phyloP scores from a whole-genome alignment of 2,797 vertebrate genomes.

The Aeoliscus strigatus region DNA sequence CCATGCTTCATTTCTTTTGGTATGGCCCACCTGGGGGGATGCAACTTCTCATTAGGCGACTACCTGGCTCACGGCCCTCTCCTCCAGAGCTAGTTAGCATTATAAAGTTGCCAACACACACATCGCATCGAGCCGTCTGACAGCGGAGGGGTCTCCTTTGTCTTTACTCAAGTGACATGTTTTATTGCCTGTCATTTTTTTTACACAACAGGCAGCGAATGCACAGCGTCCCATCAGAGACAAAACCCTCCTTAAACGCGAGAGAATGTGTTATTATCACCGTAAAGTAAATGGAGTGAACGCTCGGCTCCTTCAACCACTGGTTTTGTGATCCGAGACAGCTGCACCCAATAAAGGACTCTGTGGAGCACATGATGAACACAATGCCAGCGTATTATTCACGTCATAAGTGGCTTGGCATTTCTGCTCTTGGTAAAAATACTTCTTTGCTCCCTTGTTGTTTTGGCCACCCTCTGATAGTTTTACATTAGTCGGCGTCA shows the following conservation, averaged over 20 bases:
- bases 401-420: conserved; percentile 68
- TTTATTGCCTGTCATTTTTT: conserved; percentile 2
- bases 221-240: conserved; percentile 8
- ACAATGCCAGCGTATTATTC: conserved; percentile 59
- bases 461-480: conserved; percentile 21
- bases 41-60: conserved; percentile 58
- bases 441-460: conserved; percentile 30
- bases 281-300: conserved; percentile 45
- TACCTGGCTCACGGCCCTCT: conserved; percentile 54
- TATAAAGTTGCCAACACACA: conserved; percentile 41
- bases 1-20: conserved; percentile 60
- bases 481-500: conserved; percentile 33
- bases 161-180: conserved; percentile 8
- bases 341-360: conserved; percentile 64
- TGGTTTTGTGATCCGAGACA: conserved; percentile 55
- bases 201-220: conserved; percentile 5
- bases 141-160: conserved; percentile 27
- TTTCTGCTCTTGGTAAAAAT: conserved; percentile 47
- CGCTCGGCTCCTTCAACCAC: conserved; percentile 31
- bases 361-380: conserved; percentile 53
- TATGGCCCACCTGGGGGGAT: conserved; percentile 48
- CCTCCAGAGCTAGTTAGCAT: conserved; percentile 55
- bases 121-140: conserved; percentile 28
- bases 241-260: conserved; percentile 19
- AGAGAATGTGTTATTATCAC: conserved; percentile 19